phyloP scores from a whole-genome alignment of 2,888 invertebrate genomes.

The Imbricaverruca yamaguchii region DNA sequence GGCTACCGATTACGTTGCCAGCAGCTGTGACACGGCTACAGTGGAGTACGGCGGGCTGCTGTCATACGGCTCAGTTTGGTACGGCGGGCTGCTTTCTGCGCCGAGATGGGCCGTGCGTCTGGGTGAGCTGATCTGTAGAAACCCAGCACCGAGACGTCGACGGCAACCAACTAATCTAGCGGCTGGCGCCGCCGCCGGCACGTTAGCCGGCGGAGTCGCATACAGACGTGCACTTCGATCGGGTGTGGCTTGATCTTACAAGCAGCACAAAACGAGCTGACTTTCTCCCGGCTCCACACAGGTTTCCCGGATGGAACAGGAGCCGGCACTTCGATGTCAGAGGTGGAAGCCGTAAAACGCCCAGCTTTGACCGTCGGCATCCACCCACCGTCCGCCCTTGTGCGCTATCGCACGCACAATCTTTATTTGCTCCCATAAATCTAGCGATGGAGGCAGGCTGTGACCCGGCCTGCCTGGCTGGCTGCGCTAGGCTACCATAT shows the following conservation, averaged over 20 bases:
- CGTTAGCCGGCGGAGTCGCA: no score
- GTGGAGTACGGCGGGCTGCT: no score
- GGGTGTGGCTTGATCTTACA: neutral
- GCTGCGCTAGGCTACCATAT: neutral
- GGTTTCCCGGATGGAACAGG: neutral
- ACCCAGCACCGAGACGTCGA: no score
- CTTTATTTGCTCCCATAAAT: neutral
- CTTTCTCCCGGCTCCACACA: neutral
- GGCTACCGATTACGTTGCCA: no score
- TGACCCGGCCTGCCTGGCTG: neutral
- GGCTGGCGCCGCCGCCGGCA: no score
- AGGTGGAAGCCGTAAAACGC: neutral
- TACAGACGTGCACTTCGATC: neutral
- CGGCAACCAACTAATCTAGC: no score
- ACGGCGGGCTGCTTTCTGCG: no score
- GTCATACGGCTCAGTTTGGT: no score
- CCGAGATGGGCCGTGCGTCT: no score
- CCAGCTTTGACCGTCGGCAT: neutral
- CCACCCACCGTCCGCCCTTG: neutral
- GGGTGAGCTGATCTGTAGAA: no score
- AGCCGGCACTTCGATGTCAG: neutral
- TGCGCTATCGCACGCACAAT: constrained; percentile 10
- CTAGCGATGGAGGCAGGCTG: neutral
- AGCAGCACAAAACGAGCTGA: neutral
- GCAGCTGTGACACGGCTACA: no score